These are phyloP conservation scores for Drosophila flavopinicola DNA, from an alignment of 2,888 invertebrate genomes.

Conservation along the genomic window DNA sequence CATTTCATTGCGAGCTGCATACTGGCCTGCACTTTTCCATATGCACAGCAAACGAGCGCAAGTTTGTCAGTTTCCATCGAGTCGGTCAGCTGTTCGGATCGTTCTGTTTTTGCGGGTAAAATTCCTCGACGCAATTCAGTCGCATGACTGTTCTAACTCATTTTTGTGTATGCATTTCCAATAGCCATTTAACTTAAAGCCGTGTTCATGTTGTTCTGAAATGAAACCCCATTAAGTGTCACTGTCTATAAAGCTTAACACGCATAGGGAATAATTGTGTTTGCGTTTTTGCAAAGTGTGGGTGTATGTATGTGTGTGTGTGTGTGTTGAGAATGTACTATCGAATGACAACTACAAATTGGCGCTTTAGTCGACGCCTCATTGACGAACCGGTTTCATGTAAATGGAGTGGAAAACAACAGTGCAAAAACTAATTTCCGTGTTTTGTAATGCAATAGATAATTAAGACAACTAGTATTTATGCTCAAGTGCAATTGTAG, in stretches of 20 bases:
- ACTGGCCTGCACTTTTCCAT: slow-evolving; percentile 6
- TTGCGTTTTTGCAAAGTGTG: neutral
- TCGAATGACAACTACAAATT: slow-evolving; percentile 26
- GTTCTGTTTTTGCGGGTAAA: slow-evolving; percentile 32
- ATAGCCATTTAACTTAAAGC: slow-evolving; percentile 16
- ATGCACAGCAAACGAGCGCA: neutral
- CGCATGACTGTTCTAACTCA: slow-evolving; percentile 18
- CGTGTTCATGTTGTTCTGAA: slow-evolving; percentile 7
- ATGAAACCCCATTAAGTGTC: slow-evolving; percentile 14
- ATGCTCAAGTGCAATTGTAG: too few relatives aligned
- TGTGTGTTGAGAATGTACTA: neutral
- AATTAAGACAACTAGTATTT: neutral
- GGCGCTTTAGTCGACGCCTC: slow-evolving; percentile 28
- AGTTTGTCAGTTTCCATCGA: slow-evolving; percentile 40
- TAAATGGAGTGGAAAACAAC: slow-evolving; percentile 6
- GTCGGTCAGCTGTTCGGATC: slow-evolving; percentile 56
- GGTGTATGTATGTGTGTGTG: neutral
- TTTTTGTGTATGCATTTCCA: slow-evolving; percentile 41
- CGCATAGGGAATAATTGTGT: slow-evolving; percentile 1
- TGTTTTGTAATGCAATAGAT: slow-evolving; percentile 15
- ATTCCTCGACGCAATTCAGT: slow-evolving; percentile 2
- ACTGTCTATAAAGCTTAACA: slow-evolving; percentile 15
- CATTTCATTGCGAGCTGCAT: slow-evolving; percentile 9
- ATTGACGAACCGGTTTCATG: slow-evolving; percentile 35
- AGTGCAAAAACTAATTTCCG: slow-evolving; percentile 10